These are phyloP conservation scores for Cyclophora albipunctata DNA, from an alignment of 2,888 invertebrate species.

Conservation along the genomic window DNA sequence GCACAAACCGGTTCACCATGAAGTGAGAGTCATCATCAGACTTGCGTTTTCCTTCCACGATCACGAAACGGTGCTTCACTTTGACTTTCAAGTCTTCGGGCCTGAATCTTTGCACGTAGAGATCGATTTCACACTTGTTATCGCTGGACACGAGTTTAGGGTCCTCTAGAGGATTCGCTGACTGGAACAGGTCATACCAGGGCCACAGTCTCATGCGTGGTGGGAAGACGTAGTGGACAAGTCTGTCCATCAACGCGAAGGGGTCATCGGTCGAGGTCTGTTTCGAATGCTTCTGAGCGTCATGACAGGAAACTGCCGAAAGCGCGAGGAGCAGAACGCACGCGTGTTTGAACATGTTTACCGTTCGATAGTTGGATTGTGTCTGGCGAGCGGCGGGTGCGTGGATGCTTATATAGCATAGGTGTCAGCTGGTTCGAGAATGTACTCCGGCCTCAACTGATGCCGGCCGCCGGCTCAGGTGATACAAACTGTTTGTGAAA, in stretches of 20 bases:
- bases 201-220: slow-evolving; percentile 45
- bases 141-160: slow-evolving; percentile 53
- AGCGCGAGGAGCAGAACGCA: slow-evolving; percentile 35
- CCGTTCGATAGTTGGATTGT: slow-evolving; percentile 33
- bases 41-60: slow-evolving; percentile 57
- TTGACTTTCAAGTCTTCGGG: slow-evolving; percentile 58
- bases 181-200: slow-evolving; percentile 57
- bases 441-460: slow-evolving; percentile 53
- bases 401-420: slow-evolving; percentile 56
- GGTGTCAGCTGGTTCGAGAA: slow-evolving; percentile 56
- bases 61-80: slow-evolving; percentile 58
- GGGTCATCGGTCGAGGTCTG: slow-evolving; percentile 39
- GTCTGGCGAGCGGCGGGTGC: slow-evolving; percentile 33
- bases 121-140: slow-evolving; percentile 47
- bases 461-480: slow-evolving; percentile 51
- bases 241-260: slow-evolving; percentile 51
- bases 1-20: slow-evolving; percentile 59
- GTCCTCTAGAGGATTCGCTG: slow-evolving; percentile 51
- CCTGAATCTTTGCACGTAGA: slow-evolving; percentile 53
- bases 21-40: slow-evolving; percentile 42
- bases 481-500: slow-evolving; percentile 48
- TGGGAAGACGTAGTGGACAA: slow-evolving; percentile 38
- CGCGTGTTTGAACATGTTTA: slow-evolving; percentile 47
- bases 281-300: slow-evolving; percentile 18
- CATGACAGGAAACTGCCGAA: slow-evolving; percentile 32